Evolutionary conservation across 1,140 invertebrate species (phyloP).

Genomic region (Ceratosolen fusciceps): DNA sequence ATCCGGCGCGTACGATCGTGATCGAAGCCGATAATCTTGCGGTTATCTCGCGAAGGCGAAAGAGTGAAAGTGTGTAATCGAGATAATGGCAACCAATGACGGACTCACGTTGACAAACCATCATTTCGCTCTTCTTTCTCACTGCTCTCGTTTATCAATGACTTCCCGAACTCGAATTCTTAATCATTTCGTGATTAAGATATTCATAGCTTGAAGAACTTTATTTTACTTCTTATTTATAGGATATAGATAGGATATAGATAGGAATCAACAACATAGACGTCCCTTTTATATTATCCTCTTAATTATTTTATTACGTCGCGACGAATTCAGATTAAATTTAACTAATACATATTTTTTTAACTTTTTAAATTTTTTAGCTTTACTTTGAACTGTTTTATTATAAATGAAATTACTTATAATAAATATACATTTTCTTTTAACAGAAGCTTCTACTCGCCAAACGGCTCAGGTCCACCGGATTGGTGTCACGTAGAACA

Average conservation of each 20-base stretch:
- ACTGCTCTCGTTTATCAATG: neutral
- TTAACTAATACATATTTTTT: too few species aligned
- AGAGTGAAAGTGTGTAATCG: neutral
- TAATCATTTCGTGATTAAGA: too few species aligned
- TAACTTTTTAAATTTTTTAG: too few species aligned
- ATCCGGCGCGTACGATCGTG: neutral
- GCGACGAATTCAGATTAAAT: too few species aligned
- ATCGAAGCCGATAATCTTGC: neutral
- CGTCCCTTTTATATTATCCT: too few species aligned
- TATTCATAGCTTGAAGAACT: too few species aligned
- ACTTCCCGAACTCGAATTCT: too few species aligned
- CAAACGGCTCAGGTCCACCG: conserved; percentile 60
- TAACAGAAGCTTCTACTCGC: conserved; percentile 66
- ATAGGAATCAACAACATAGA: too few species aligned
- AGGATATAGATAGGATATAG: too few species aligned
- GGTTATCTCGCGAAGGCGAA: neutral
- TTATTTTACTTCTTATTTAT: too few species aligned
- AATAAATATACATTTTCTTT: conserved; percentile 24
- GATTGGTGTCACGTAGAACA: conserved; percentile 67
- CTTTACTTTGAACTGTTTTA: too few species aligned
- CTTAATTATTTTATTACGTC: too few species aligned
- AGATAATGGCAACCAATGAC: neutral
- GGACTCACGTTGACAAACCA: neutral
- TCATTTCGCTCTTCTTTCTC: neutral
- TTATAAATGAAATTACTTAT: neutral